Conservation (phyloP, 2,113 vertebrate genomes). For the Phalacrocorax carbo region DNA sequence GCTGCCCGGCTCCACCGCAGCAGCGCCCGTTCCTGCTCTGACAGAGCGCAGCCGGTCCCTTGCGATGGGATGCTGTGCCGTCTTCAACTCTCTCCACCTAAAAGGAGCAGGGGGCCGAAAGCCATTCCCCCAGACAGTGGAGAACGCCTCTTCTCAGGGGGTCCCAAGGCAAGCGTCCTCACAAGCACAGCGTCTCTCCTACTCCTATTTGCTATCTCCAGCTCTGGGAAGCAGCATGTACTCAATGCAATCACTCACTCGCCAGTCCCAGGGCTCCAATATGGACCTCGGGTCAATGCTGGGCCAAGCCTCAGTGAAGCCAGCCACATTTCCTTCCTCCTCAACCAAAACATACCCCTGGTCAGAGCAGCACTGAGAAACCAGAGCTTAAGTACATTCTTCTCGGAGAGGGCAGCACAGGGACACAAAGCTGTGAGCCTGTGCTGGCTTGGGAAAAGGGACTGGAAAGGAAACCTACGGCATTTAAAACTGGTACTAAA, state of each 20-base stretch:
- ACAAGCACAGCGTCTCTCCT: not conserved
- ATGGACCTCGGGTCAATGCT: not conserved
- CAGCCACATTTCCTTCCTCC: not conserved
- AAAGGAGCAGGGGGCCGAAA: not conserved
- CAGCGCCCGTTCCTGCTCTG: not conserved
- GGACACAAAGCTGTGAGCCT: not conserved
- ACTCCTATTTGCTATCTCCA: not conserved
- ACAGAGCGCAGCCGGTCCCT: not conserved
- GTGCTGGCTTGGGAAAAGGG: slow-evolving; percentile 1
- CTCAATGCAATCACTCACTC: not conserved
- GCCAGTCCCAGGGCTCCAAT: not conserved
- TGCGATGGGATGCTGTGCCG: not conserved
- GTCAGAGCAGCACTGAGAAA: slow-evolving; percentile 11
- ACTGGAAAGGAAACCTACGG: slow-evolving; percentile 47
- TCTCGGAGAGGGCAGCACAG: not conserved
- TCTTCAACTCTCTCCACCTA: not conserved
- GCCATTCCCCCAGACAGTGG: not conserved
- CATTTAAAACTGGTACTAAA: slow-evolving; percentile 68
- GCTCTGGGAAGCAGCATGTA: slow-evolving; percentile 34
- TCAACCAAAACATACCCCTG: not conserved
- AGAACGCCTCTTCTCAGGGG: not conserved
- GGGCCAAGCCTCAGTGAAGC: not conserved
- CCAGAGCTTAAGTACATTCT: slow-evolving; percentile 45
- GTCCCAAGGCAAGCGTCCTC: not conserved
- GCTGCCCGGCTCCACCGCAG: not conserved